phyloP scores from a whole-genome alignment of 2,888 invertebrate species.

The Idaea aversata region DNA sequence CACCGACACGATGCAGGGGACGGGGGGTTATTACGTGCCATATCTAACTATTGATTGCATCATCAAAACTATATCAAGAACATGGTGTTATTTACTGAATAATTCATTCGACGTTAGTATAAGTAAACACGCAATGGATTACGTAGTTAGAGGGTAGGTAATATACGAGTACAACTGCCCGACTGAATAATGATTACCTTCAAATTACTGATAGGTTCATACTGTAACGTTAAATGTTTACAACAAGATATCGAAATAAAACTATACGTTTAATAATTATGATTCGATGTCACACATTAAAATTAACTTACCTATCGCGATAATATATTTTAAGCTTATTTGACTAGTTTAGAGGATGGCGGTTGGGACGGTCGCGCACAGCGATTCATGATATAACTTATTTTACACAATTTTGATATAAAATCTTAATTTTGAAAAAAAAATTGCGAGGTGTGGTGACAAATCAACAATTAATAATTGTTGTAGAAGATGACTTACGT shows the following conservation, averaged over 20 bases:
- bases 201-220: slow-evolving; percentile 34
- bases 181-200: slow-evolving; percentile 46
- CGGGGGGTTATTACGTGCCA: slow-evolving; percentile 55
- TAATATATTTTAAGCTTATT: slow-evolving; percentile 63
- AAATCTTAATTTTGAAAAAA: slow-evolving; percentile 70
- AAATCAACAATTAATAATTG: slow-evolving; percentile 48
- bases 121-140: slow-evolving; percentile 65
- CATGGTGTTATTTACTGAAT: slow-evolving; percentile 68
- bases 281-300: slow-evolving; percentile 49
- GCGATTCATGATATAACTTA: slow-evolving; percentile 72
- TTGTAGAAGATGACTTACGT: slow-evolving; percentile 25
- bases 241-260: slow-evolving; percentile 42
- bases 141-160: slow-evolving; percentile 46
- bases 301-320: slow-evolving; percentile 52
- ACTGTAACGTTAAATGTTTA: slow-evolving; percentile 36
- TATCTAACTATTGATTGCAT: slow-evolving; percentile 57
- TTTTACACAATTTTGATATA: slow-evolving; percentile 61
- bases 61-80: slow-evolving; percentile 61
- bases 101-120: slow-evolving; percentile 67
- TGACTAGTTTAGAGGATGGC: slow-evolving; percentile 81
- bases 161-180: slow-evolving; percentile 48
- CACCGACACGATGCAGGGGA: slow-evolving; percentile 61
- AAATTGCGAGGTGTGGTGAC: slow-evolving; percentile 68
- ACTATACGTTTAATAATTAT: slow-evolving; percentile 36
- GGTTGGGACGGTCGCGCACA: slow-evolving; percentile 77